These are phyloP conservation scores for Rotaria magnacalcarata DNA, from an alignment of 2,888 invertebrate species.

Conservation along the genomic window DNA sequence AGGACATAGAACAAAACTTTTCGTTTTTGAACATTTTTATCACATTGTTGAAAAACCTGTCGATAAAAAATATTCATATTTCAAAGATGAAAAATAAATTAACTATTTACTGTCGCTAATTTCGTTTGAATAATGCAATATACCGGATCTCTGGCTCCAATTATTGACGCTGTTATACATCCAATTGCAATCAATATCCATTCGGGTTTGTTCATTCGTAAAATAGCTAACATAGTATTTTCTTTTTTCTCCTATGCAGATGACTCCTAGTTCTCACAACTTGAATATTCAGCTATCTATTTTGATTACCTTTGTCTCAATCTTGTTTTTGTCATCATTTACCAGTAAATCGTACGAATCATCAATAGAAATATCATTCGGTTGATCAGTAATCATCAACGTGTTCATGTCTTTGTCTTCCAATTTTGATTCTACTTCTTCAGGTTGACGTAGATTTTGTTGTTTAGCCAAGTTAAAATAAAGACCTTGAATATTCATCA, in stretches of 20 bases:
- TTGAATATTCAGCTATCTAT: too few relatives aligned
- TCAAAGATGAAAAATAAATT: neutral
- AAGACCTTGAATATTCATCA: neutral
- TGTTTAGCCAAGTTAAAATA: neutral
- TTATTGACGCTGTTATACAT: neutral
- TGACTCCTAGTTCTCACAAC: neutral
- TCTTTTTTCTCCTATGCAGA: neutral
- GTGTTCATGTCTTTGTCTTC: neutral
- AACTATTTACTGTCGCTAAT: neutral
- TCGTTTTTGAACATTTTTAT: constrained; percentile 49
- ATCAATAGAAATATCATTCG: too few relatives aligned
- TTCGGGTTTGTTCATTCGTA: constrained; percentile 12
- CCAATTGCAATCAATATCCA: constrained; percentile 20
- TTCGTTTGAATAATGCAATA: neutral
- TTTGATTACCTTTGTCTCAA: too few relatives aligned
- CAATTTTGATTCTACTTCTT: neutral
- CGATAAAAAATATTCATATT: neutral
- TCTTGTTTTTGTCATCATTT: too few relatives aligned
- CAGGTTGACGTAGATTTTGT: constrained; percentile 2
- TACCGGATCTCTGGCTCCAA: neutral
- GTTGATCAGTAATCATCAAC: too few relatives aligned
- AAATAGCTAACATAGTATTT: neutral
- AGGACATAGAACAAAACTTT: constrained; percentile 50
- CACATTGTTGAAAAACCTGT: constrained; percentile 50
- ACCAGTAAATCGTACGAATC: too few relatives aligned